Percentiles rank a stretch among this genome's conserved stretches.
These are phyloP conservation scores for Labroides dimidiatus DNA, from an alignment of 2,797 vertebrate species.

Conservation along the genomic window DNA sequence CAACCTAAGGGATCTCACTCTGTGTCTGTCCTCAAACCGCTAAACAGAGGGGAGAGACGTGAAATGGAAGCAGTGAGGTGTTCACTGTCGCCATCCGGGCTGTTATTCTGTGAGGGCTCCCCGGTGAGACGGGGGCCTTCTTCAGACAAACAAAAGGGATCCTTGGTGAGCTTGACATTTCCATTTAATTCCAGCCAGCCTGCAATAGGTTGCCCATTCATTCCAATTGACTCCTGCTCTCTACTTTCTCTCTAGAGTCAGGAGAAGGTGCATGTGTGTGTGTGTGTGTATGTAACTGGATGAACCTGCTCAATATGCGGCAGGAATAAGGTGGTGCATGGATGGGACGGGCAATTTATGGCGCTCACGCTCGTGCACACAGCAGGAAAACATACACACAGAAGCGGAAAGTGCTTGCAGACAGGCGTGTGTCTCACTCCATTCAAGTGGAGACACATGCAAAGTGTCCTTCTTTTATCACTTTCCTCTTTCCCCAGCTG, in stretches of 20 bases:
- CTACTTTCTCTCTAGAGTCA: conserved; percentile 48
- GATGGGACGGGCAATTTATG: conserved; percentile 21
- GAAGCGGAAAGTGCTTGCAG: neutral
- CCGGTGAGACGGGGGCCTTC: conserved; percentile 50
- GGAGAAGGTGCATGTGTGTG: neutral
- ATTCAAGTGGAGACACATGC: neutral
- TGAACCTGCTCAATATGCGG: conserved; percentile 55
- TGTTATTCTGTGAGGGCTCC: conserved; percentile 66
- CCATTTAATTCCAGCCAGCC: conserved; percentile 75
- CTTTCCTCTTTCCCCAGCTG: conserved; percentile 21
- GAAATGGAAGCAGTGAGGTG: conserved; percentile 57
- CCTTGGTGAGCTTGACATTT: conserved; percentile 78
- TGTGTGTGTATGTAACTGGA: neutral
- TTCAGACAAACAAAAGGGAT: conserved; percentile 78
- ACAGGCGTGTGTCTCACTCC: conserved; percentile 8
- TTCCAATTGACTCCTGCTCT: conserved; percentile 75
- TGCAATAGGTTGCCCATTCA: conserved; percentile 63
- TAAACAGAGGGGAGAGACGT: conserved; percentile 44
- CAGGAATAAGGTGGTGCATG: conserved; percentile 35
- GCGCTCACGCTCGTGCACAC: neutral
- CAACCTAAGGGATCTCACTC: conserved; percentile 7
- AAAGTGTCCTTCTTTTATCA: conserved; percentile 16
- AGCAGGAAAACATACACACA: conserved; percentile 8
- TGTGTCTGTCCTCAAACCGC: conserved; percentile 6
- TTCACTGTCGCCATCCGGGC: conserved; percentile 54